A percentile compares a stretch with the other conserved stretches of the same genome.
Evolutionary conservation across 2,888 invertebrate genomes (phyloP).

Genomic region (Sminthurinus aureus): DNA sequence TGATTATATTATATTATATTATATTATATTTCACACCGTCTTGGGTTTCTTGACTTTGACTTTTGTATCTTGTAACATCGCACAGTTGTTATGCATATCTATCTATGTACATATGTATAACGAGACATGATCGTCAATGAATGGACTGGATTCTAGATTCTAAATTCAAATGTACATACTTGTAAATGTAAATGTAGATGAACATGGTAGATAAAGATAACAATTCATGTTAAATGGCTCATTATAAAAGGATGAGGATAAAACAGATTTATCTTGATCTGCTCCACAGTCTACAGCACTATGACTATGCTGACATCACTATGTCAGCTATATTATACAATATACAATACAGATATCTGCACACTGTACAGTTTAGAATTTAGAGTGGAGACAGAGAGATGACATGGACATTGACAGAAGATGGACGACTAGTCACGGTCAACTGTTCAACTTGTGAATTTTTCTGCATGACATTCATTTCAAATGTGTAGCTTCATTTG

Average conservation of each 20-base stretch:
- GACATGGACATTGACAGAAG: background rate
- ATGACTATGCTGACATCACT: background rate
- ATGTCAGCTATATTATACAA: too few species aligned
- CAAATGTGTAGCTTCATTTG: background rate
- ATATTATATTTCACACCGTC: too few species aligned
- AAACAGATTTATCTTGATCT: slow-evolving; percentile 23
- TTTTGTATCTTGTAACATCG: too few species aligned
- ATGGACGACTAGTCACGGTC: slow-evolving; percentile 35
- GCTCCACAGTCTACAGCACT: background rate
- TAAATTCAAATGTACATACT: background rate
- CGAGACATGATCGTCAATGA: background rate
- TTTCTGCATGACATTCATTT: too few species aligned
- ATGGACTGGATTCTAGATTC: background rate
- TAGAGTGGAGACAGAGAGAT: slow-evolving; percentile 3
- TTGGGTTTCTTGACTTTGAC: too few species aligned
- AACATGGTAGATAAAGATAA: slow-evolving; percentile 11
- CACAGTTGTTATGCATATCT: background rate
- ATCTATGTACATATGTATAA: background rate
- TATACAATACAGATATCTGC: too few species aligned
- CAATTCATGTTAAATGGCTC: slow-evolving; percentile 25
- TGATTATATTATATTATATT: too few species aligned
- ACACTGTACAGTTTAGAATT: background rate
- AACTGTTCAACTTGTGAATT: slow-evolving; percentile 8
- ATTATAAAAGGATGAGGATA: background rate
- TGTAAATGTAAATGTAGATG: background rate